These are phyloP conservation scores for Caenorhabditis plicata DNA, from an alignment of 2,888 invertebrate species.

Conservation along the genomic window DNA sequence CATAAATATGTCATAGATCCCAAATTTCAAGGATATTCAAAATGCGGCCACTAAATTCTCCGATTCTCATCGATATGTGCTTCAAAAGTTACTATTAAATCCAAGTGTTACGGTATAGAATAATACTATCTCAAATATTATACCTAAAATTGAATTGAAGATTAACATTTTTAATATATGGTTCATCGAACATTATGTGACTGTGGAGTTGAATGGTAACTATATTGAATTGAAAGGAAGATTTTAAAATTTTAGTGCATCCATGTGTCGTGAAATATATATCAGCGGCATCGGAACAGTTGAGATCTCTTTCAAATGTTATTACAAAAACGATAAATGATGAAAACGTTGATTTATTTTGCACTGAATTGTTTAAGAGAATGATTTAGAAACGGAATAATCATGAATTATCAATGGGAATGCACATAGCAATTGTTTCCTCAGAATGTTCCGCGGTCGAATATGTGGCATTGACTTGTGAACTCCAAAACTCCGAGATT, in stretches of 20 bases:
- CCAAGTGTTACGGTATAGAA: conserved; percentile 5
- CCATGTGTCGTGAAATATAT: conserved; percentile 13
- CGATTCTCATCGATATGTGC: conserved; percentile 12
- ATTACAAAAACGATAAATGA: conserved; percentile 18
- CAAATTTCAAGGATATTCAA: conserved; percentile 4
- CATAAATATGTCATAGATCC: not conserved
- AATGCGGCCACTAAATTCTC: conserved; percentile 8
- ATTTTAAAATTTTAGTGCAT: conserved; percentile 6
- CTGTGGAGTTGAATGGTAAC: conserved; percentile 4
- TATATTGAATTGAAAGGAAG: not conserved
- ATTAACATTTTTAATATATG: conserved; percentile 11
- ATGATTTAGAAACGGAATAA: too few species aligned
- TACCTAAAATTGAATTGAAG: not conserved
- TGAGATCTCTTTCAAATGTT: conserved; percentile 1
- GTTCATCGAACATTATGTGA: conserved; percentile 9
- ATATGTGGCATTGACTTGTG: conserved; percentile 19
- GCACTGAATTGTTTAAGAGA: too few species aligned
- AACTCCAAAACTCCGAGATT: conserved; percentile 11
- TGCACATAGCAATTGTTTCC: conserved; percentile 14
- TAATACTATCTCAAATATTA: too few species aligned
- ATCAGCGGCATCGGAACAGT: not conserved
- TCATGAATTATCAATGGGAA: too few species aligned
- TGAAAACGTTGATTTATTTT: conserved; percentile 6
- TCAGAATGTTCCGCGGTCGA: conserved; percentile 16
- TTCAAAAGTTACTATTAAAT: conserved; percentile 13